Evolutionary conservation across 2,113 vertebrate species (phyloP), one percentile per base, ranked within the genome.

Genomic region (Dromas ardeola): DNA sequence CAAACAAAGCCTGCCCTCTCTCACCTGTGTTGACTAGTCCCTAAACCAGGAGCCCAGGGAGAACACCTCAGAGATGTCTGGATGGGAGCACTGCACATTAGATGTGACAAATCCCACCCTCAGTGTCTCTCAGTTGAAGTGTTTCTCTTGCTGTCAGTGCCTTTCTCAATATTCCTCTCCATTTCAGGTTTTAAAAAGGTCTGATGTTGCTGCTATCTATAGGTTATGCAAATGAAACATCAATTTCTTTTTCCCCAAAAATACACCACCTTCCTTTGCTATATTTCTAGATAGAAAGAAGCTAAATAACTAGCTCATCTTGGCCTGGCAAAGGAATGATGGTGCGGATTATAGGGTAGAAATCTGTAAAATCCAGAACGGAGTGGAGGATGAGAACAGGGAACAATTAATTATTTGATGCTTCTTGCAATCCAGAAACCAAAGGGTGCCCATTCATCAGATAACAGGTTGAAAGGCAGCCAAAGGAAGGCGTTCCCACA

Each of bases 221-320:
- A 91, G 76, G 32, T 58, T 92, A 92, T 91, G 91, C 67, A 95
- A 91, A 90, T 77, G n/a, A 93, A 84, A 87, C 58, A 25, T 61
- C 36, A 19, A 4, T 6, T 32, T 19, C 40, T 66, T 40, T 22
- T 20, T 10, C 15, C 47, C 9, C 0, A 0, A 15, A 76, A 85
- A 86, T 63, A 66, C 15, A 83, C 42, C 45, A 65, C 53, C 59
- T 88, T 92, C 11, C 34, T 86, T 86, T 47, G 7, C n/a, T 90
- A 10, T 45, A 56, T 90, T 96, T 95, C 71, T 81, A 59, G 69
- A 78, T 63, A 88, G 69, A 59, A 81, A 70, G 27, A 56, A 70
- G 13, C 63, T 90, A 74, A 92, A 78, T 81, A 81, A 62, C 45
- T 66, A 50, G 17, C 18, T 95, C 63, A 89, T 65, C 50, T 93